Conservation (phyloP, 2,113 vertebrate species). For the Dicrurus megarhynchus region DNA sequence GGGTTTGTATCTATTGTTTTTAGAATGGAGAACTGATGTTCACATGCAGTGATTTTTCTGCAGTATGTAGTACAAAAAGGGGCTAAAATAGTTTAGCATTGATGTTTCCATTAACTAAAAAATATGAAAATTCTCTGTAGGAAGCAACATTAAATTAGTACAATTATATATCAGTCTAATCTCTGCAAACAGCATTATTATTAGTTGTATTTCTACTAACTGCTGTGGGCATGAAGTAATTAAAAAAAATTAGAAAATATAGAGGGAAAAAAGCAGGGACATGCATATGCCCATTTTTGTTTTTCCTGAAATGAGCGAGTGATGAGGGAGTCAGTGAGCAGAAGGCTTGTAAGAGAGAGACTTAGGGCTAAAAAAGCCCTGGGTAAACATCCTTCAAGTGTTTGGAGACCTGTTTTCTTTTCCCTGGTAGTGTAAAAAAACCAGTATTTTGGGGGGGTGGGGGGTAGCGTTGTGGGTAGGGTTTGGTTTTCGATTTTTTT, state of each 20-base stretch:
- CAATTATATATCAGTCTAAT: background rate
- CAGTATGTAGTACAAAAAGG: background rate
- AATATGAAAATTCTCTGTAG: background rate
- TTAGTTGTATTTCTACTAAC: background rate
- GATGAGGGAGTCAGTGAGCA: background rate
- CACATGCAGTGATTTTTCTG: background rate
- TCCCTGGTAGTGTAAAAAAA: background rate
- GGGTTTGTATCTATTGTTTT: background rate
- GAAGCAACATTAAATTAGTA: background rate
- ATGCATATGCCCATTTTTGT: background rate
- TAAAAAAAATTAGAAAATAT: background rate
- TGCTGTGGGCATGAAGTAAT: background rate
- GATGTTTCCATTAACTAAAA: background rate
- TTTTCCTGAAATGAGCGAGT: background rate
- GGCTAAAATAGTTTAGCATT: background rate
- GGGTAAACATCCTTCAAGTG: background rate
- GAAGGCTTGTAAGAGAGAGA: background rate
- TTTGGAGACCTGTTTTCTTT: background rate
- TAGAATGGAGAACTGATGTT: background rate
- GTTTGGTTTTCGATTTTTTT: background rate
- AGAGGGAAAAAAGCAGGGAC: too few relatives aligned
- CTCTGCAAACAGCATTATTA: background rate
- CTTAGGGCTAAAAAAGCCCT: background rate
- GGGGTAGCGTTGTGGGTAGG: rapidly evolving
- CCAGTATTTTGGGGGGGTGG: too few relatives aligned